phyloP scores from a whole-genome alignment of 2,113 vertebrate genomes.

The Coptodon bakossiorum region DNA sequence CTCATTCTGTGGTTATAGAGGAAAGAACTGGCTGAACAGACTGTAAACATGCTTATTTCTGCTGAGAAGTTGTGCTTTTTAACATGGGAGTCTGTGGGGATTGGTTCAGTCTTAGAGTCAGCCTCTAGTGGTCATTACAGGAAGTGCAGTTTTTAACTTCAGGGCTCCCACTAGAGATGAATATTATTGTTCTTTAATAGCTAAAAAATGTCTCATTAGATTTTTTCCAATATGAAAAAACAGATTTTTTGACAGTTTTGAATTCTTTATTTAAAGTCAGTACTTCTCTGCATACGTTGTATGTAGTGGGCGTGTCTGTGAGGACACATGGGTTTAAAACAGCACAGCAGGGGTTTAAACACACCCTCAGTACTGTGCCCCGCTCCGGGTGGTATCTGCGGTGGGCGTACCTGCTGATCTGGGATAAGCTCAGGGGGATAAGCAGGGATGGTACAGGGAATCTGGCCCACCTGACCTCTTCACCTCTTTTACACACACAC shows the following conservation, averaged over 20 bases:
- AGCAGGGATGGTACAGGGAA: slow-evolving; percentile 49
- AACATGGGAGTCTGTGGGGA: not conserved
- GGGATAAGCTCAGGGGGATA: slow-evolving; percentile 59
- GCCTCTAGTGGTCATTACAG: not conserved
- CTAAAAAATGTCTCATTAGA: not conserved
- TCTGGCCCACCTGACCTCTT: slow-evolving; percentile 24
- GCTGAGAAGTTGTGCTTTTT: not conserved
- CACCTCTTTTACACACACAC: not conserved
- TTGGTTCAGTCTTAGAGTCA: not conserved
- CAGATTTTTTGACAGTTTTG: not conserved
- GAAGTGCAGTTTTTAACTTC: not conserved
- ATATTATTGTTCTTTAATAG: not conserved
- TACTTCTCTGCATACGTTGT: not conserved
- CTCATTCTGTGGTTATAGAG: not conserved
- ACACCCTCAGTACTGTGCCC: slow-evolving; percentile 22
- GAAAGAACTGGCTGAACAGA: not conserved
- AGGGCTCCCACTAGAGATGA: not conserved
- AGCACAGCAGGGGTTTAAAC: slow-evolving; percentile 22
- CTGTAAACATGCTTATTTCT: not conserved
- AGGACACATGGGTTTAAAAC: slow-evolving; percentile 18
- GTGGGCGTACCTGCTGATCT: slow-evolving; percentile 60
- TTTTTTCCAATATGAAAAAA: not conserved
- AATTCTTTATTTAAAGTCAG: not conserved
- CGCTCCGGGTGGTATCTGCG: slow-evolving; percentile 38
- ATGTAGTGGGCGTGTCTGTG: not conserved